These are phyloP conservation scores for Cyanistes caeruleus DNA, from an alignment of 2,113 vertebrate genomes.

Conservation along the genomic window DNA sequence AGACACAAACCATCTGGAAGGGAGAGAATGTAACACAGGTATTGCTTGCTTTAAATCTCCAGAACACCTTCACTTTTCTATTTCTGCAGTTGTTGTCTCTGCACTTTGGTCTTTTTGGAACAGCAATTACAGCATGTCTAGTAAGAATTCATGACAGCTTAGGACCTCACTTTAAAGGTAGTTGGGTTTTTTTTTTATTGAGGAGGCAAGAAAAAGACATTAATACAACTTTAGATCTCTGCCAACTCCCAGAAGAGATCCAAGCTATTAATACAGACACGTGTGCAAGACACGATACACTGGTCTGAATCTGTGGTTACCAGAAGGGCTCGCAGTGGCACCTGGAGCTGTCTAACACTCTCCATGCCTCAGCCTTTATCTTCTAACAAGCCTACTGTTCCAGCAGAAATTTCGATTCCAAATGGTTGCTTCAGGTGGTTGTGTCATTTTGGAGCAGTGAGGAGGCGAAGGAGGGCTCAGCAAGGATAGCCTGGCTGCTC, in stretches of 20 bases:
- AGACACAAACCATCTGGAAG: background rate
- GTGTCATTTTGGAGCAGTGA: background rate
- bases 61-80: background rate
- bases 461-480: background rate
- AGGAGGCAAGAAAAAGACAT: slow-evolving; percentile 18
- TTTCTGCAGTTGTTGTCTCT: slow-evolving; percentile 4
- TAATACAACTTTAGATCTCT: slow-evolving; percentile 49
- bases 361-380: background rate
- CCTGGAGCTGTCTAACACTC: background rate
- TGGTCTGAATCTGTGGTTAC: background rate
- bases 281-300: background rate
- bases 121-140: background rate
- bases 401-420: background rate
- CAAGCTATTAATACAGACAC: background rate
- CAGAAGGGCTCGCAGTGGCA: background rate
- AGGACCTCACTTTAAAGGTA: background rate
- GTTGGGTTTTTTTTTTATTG: background rate
- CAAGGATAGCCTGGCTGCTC: accelerated
- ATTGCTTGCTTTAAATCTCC: slow-evolving; percentile 21
- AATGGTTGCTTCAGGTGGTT: background rate
- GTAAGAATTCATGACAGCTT: slow-evolving; percentile 37
- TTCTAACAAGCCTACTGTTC: background rate
- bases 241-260: background rate
- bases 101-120: slow-evolving; percentile 7
- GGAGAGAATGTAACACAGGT: background rate